Base-by-base conservation (phyloP, 2,113 vertebrate species). In the Paramisgurnus dabryanus region DNA sequence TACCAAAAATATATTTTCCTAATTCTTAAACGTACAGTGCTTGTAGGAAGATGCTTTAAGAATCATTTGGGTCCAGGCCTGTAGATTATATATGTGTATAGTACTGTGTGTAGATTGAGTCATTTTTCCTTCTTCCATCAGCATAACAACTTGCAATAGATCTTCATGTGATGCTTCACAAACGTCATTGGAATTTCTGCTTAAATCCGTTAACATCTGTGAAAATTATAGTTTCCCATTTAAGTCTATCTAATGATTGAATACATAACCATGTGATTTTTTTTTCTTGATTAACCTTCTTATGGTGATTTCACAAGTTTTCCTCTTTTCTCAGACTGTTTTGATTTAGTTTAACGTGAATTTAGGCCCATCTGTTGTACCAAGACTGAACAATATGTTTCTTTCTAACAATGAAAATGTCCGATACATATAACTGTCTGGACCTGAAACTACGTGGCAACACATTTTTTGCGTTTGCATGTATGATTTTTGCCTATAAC, bases 371-470 rank as follows among this genome's bases (percentile, higher is more conserved):
- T 60, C 3, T 13, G n/a, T 60, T 13, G 45, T 41, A 73, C 17
- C 11, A 4, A 60, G n/a, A 55, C 40, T 22, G 13, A 73, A 60
- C 39, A 18, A 58, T 18, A 18, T 22, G 55, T 73, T 60, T 43
- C n/a, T 45, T 6, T 49, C 41, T 45, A 34, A 13, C 41, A 50
- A 5, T 11, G 7, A 63, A 41, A 22, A 22, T 22, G 43, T 15
- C 41, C 47, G 43, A 7, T 27, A 22, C 22, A 64, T 10, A 49
- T n/a, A 61, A 15, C 43, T 45, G 2, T 22, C 63, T 79, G 64
- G 81, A 80, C 64, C 79, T 81, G 75, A 82, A 85, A 84, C 80
- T 73, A 69, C 49, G 76, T 49, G 43, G 17, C 66, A 67, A 66
- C 49, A 69, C 41, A 11, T n/a, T 79, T 73, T 63, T n/a, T 67